Base-by-base conservation (phyloP, 2,888 invertebrate species). In the Dioctria linearis region DNA sequence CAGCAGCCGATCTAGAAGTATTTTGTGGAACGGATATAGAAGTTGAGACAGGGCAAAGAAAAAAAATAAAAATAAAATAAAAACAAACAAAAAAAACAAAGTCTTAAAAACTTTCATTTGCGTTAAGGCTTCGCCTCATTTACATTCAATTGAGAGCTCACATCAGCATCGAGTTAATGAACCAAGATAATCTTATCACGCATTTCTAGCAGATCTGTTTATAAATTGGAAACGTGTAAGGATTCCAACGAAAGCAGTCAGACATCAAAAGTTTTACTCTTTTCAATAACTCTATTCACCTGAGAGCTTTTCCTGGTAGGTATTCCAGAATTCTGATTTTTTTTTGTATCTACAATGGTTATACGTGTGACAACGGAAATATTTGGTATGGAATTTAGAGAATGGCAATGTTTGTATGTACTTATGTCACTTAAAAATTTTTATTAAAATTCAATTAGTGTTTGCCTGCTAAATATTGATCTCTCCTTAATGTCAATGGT, bases 91-190 rank as follows among this genome's bases (percentile, higher is more conserved):
- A 57, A 4, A 25, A 59, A 75, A 75, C 59, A 40, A 57, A 75
- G 59, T 75, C 73, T 49, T 43, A 59, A 42, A 59, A 75, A 75
- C 73, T 75, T 43, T 59, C 73, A 75, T 79, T 79, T 67, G 69
- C 69, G 66, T 67, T 66, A 81, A 81, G 75, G 75, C 81, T 81
- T 80, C 76, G 80, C 79, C 80, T 81, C 81, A 81, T 81, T 81
- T 81, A 76, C 79, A 81, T 81, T 81, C 79, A 81, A 81, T 81
- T 81, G 79, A 69, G 73, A 76, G 6, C 73, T 79, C 81, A 59
- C 81, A 81, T 81, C 81, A 75, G 80, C 40, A 49, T 49, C 0
- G 76, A 75, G 79, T 80, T 81, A 81, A 81, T 81, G 81, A 81
- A 81, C 81, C 76, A 37, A 69, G 71, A 81, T 81, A 81, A 81